Evolutionary conservation across 2,888 invertebrate species (phyloP), one percentile per base, ranked within the genome.

Genomic region (Panopea generosa): DNA sequence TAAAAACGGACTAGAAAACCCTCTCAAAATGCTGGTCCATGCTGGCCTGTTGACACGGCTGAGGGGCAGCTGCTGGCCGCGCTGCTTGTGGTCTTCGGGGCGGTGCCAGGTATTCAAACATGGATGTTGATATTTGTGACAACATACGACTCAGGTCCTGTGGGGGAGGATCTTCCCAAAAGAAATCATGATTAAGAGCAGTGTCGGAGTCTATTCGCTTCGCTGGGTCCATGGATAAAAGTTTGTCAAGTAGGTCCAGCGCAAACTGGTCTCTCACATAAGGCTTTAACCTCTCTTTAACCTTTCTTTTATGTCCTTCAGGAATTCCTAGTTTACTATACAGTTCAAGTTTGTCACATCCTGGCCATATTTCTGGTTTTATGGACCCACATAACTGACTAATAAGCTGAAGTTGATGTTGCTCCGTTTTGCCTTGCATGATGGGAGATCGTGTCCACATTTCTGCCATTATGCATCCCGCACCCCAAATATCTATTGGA

Each of bases 381-480:
- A 99, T 98, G 0, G 98, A 97, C 0, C 99, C 99, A 91, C 99
- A 99, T 7, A 99, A 94, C 92, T 98, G 98, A 0, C 97, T 97
- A 76, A 99, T 99, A 18, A 99, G 94, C 29, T 96, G 96, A 11
- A 99, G 93, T 90, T 99, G 99, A 90, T 98, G 97, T 89, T 98
- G 98, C 88, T 99, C 99, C 0, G 98, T 98, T 59, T 96, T 97
- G 20, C 99, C 99, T 94, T 94, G 94, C 92, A 94, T 92, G 59
- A 94, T 93, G 1, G 94, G 99, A 3, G 93, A 94, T 82, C 95
- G 94, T 0, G 98, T 99, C 99, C 99, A 99, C 97, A 99, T 97
- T 94, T 99, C 99, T 0, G 99, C 99, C 99, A 99, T 99, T 78
- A 99, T 99, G 91, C 99, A 99, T 0, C 99, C 99, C 0, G 98